These are phyloP conservation scores for Drosophila quadrilineata DNA, from an alignment of 1,140 invertebrate genomes.

Conservation along the genomic window DNA sequence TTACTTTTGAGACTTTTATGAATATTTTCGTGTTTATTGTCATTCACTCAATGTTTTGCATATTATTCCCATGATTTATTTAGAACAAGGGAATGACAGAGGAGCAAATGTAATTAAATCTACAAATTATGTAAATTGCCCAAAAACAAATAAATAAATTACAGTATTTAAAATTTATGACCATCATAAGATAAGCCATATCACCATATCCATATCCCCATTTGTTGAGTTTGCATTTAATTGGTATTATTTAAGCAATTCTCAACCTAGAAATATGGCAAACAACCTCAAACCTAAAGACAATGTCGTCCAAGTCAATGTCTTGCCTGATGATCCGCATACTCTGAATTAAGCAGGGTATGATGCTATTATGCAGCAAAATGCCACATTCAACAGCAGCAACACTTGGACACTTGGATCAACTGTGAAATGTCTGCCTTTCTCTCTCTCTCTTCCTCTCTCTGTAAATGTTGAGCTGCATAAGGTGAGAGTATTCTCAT, in stretches of 20 bases:
- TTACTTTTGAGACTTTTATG: neutral
- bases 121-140: slow-evolving; percentile 10
- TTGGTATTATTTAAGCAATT: slow-evolving; percentile 13
- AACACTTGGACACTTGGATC: neutral
- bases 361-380: neutral
- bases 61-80: slow-evolving; percentile 4
- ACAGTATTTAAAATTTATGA: neutral
- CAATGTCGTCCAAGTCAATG: slow-evolving; percentile 14
- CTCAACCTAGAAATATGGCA: slow-evolving; percentile 20
- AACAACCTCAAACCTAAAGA: slow-evolving; percentile 21
- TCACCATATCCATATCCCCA: too few species aligned
- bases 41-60: neutral
- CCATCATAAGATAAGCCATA: neutral
- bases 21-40: neutral
- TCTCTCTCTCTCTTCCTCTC: too few species aligned
- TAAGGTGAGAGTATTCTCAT: too few species aligned
- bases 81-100: slow-evolving; percentile 1
- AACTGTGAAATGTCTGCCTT: too few species aligned
- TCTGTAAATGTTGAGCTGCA: too few species aligned
- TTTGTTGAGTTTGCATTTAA: slow-evolving; percentile 3
- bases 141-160: neutral
- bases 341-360: neutral
- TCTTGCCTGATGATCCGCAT: neutral
- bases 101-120: slow-evolving; percentile 18
- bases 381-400: neutral